Evolutionary conservation across 2,113 vertebrate genomes (phyloP).

Genomic region (Echinops telfairi): DNA sequence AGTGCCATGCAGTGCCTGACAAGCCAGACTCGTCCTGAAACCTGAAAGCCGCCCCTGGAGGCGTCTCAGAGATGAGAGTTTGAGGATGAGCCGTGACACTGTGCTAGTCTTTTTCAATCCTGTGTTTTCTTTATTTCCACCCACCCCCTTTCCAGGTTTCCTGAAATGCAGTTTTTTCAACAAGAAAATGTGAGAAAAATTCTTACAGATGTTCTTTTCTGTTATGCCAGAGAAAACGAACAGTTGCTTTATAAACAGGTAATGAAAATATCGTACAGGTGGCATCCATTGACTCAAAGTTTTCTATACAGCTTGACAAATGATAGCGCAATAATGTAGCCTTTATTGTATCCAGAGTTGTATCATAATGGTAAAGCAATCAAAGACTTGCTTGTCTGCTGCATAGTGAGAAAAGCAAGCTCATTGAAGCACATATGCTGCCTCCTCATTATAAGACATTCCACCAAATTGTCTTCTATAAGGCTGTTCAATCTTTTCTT

Average conservation of each 20-base stretch:
- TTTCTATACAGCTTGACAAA: constrained; percentile 84
- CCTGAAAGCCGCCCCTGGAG: constrained; percentile 3
- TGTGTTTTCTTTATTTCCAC: constrained; percentile 78
- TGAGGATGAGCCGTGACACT: constrained; percentile 60
- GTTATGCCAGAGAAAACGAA: constrained; percentile 98
- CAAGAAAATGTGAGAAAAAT: constrained; percentile 96
- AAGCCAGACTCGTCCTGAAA: constrained; percentile 48
- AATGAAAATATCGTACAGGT: constrained; percentile 89
- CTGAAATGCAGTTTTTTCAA: constrained; percentile 99
- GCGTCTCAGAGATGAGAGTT: constrained; percentile 31
- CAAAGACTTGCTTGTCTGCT: constrained; percentile 83
- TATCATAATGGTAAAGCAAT: constrained; percentile 83
- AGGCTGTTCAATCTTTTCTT: constrained; percentile 80
- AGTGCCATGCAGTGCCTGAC: background rate
- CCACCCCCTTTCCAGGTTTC: constrained; percentile 89
- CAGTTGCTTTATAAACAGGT: constrained; percentile 99
- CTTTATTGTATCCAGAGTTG: constrained; percentile 84
- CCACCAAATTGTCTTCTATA: constrained; percentile 80
- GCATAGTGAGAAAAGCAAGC: constrained; percentile 75
- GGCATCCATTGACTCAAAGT: constrained; percentile 84
- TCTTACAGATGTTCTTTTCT: constrained; percentile 99
- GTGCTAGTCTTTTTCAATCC: constrained; percentile 52
- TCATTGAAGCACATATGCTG: constrained; percentile 82
- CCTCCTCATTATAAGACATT: constrained; percentile 74
- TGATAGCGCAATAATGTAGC: constrained; percentile 81